Conservation (phyloP, 2,113 vertebrate genomes). For the Phalacrocorax aristotelis region DNA sequence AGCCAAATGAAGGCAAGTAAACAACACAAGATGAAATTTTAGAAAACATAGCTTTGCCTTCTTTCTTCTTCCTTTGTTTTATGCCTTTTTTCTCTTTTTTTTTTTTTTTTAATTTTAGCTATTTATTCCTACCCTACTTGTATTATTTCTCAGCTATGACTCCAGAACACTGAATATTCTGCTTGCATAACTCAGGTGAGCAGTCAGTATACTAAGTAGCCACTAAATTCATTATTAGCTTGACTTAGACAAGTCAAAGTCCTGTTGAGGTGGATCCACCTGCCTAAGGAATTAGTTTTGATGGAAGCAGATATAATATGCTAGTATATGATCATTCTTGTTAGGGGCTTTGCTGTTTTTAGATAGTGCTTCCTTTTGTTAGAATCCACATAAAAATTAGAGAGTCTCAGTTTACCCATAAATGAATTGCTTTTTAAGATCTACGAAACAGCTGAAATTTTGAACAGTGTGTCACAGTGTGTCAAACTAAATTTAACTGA, state of each 20-base stretch:
- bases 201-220: neutral
- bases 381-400: neutral
- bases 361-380: neutral
- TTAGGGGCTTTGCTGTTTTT: neutral
- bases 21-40: neutral
- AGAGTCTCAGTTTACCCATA: neutral
- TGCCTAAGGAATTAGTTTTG: neutral
- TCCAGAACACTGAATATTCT: neutral
- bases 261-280: neutral
- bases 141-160: neutral
- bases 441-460: neutral
- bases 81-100: neutral
- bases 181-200: neutral
- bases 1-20: slow-evolving; percentile 9
- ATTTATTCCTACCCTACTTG: neutral
- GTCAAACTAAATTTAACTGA: neutral
- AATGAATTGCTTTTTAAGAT: neutral
- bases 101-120: neutral
- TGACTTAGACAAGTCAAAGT: neutral
- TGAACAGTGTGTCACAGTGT: neutral
- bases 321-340: neutral
- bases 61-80: neutral
- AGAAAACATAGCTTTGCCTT: neutral
- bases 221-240: neutral
- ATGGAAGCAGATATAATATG: neutral